Evolutionary conservation across 1,140 invertebrate genomes (phyloP), one percentile per base, ranked within the genome.

Genomic region (Drosophila lini): DNA sequence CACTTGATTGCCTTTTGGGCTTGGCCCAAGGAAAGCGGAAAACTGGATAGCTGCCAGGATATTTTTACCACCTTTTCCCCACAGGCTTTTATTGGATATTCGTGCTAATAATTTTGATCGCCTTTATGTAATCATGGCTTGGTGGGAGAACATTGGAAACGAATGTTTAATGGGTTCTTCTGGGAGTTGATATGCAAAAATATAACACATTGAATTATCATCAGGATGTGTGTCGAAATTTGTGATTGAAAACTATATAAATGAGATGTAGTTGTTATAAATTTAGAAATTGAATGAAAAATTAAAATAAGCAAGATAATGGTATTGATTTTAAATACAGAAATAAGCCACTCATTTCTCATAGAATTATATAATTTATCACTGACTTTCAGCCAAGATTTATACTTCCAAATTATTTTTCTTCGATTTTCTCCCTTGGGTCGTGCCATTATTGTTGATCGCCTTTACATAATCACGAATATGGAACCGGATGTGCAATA

Each of bases 1-100:
- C 78, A 85, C 81, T 85, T 85, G 81, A 85, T 85, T 85, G 81
- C 74, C 77, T 80, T 85, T 84, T 80, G 81, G 81, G 81, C 78
- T 70, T 70, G 45, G 65, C 41, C 63, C 50, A 70, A 32, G 40
- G 32, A 68, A 36, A 50, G 36, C 52, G 61, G 63, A 36, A 67
- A 64, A 63, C 67, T 53, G 69, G 55, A 41, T 45, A 67, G 45
- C 36, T 75, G 50, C 60, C 70, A 63, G 59, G 44, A 69, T 50
- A 52, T 32, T 62, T 60, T 64, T 36, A 13, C 36, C 25, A 50
- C 16, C 38, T 62, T 36, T 34, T 58, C 31, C 19, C 47, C 38
- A 55, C 19, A n/a, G 25, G 11, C 25, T 11, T 28, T 41, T 40
- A n/a, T 32, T 38, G 31, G 47, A 16, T 16, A 16, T 22, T 40